Conservation (phyloP, 1,140 invertebrate species). For the Acromyrmex echinatior region DNA sequence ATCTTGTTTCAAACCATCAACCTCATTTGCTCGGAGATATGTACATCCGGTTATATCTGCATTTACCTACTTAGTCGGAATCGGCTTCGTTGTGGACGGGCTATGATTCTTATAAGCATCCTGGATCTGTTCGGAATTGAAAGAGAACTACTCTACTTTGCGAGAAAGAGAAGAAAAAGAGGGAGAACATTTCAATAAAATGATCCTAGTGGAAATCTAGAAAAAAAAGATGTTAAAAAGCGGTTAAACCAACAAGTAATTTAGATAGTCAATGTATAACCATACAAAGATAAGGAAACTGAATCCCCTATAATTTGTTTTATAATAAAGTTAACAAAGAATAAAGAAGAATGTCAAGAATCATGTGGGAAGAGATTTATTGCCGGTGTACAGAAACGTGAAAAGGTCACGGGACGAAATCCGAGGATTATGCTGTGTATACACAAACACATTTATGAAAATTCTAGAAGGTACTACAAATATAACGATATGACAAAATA, state of each 20-base stretch:
- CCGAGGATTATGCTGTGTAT: not conserved
- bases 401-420: constrained; percentile 46
- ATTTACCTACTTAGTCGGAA: not conserved
- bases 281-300: constrained; percentile 8
- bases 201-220: not conserved
- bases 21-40: constrained; percentile 32
- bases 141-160: not conserved
- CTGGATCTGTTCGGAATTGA: not conserved
- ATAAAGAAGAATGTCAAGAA: constrained; percentile 30
- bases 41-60: constrained; percentile 28
- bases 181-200: constrained; percentile 27
- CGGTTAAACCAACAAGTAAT: constrained; percentile 18
- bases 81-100: not conserved
- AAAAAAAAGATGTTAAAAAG: not conserved
- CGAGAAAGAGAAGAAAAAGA: not conserved
- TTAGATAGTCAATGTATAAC: constrained; percentile 30
- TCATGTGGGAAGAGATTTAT: constrained; percentile 43
- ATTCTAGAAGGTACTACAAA: not conserved
- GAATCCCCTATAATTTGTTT: not conserved
- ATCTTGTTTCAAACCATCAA: constrained; percentile 42
- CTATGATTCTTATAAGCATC: constrained; percentile 33
- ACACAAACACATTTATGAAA: constrained; percentile 5
- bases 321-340: constrained; percentile 53
- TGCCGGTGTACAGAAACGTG: constrained; percentile 31
- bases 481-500: not conserved